phyloP scores from a whole-genome alignment of 2,797 vertebrate species.

The Kryptopterus vitreolus region DNA sequence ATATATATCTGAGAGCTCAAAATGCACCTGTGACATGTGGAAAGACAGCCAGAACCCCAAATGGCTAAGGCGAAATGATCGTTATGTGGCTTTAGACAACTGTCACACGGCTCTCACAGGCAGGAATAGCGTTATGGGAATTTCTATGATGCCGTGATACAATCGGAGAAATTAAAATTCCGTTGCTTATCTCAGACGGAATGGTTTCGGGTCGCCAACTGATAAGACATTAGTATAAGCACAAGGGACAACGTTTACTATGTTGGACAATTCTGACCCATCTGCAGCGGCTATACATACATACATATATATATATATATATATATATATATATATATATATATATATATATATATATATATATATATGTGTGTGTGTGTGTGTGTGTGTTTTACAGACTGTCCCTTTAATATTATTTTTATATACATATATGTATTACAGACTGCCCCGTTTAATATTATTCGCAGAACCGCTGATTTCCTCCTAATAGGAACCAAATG shows the following conservation, averaged over 20 bases:
- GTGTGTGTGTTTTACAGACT: too few relatives aligned
- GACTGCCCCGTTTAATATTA: background rate
- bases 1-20: background rate
- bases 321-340: too few relatives aligned
- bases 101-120: background rate
- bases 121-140: background rate
- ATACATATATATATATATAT: too few relatives aligned
- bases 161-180: background rate
- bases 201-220: background rate
- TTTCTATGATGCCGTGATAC: background rate
- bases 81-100: background rate
- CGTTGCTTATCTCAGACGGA: background rate
- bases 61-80: background rate
- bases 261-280: background rate
- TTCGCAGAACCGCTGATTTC: too few relatives aligned
- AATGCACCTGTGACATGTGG: conserved; percentile 7
- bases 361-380: too few relatives aligned
- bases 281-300: too few relatives aligned
- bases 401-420: too few relatives aligned
- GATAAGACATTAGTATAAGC: background rate
- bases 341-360: too few relatives aligned
- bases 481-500: too few relatives aligned
- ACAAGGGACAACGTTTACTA: background rate
- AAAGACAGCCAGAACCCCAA: conserved; percentile 4
- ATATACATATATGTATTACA: too few relatives aligned